phyloP scores from a whole-genome alignment of 2,113 vertebrate genomes.

The Engystomops pustulosus region DNA sequence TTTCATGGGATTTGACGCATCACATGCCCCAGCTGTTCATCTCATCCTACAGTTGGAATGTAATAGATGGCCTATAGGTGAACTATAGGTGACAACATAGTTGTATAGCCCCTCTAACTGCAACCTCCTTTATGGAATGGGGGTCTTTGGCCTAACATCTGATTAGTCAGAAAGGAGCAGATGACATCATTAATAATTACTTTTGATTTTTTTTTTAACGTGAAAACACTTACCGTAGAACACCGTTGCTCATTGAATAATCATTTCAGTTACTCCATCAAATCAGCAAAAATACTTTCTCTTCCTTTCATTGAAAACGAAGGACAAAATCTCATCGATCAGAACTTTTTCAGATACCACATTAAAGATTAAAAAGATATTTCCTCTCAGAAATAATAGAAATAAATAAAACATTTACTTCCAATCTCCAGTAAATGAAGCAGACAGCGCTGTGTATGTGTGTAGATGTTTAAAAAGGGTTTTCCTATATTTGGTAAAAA shows the following conservation, averaged over 20 bases:
- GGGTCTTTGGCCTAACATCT: neutral
- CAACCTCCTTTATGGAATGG: neutral
- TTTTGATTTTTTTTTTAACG: conserved; percentile 19
- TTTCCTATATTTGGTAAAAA: neutral
- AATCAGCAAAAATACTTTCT: neutral
- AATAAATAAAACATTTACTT: conserved; percentile 9
- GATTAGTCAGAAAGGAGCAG: neutral
- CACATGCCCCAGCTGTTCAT: neutral
- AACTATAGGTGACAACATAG: neutral
- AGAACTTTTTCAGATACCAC: neutral
- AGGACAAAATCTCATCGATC: conserved; percentile 36
- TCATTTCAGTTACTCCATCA: conserved; percentile 2
- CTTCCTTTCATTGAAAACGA: conserved; percentile 6
- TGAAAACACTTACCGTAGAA: conserved; percentile 6
- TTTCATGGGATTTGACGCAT: neutral
- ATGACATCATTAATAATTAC: conserved; percentile 45
- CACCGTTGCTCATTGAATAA: neutral
- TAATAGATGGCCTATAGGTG: neutral
- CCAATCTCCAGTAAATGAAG: neutral
- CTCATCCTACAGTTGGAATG: neutral
- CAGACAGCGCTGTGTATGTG: neutral
- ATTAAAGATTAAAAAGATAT: conserved; percentile 26
- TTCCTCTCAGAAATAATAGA: conserved; percentile 17
- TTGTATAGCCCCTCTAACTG: neutral
- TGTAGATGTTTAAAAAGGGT: neutral